Base-by-base conservation (phyloP, 1,140 invertebrate genomes). In the Conus ventricosus region DNA sequence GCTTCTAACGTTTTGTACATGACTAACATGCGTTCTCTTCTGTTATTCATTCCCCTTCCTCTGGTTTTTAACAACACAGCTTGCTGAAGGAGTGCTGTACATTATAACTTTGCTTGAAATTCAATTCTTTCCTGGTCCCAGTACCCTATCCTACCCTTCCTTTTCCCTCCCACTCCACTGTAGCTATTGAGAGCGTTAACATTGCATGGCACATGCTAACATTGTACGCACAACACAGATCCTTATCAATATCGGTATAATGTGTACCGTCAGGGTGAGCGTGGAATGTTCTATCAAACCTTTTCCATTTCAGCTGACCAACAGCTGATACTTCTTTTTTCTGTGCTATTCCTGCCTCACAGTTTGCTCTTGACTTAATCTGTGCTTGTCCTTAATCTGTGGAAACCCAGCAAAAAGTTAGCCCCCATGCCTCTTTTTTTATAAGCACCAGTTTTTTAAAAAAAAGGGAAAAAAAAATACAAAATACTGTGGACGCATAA, bases 201-300 rank as follows among this genome's bases (percentile, higher is more conserved):
- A 71, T 71, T 71, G 67, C 20, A 71, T 71, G 20, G 67, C 67
- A 71, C 67, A 71, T 60, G 67, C 67, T 71, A 23, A 71, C 20
- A 71, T n/a, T 71, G 67, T 71, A 71, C 67, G 67, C 67, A 71
- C 67, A 71, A 71, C 67, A 71, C 67, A 71, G 67, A 71, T 23
- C 67, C 20, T 71, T 23, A 71, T 71, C 20, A 23, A 71, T 71
- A 71, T 63, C 17, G 60, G 17, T 63, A 63, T 63, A 11, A 63
- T 63, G 60, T 23, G 67, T 71, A n/a, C 67, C 23, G 20, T 71
- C 13, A 11, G 57, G 15, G 57, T 8, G 8, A 60, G 8, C 15
- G 57, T 60, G 15, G 57, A 71, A 17, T 71, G 67, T 71, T 11
- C 57, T 60, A 11, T 60, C 8, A 60, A 60, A 60, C 57, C 17